These are phyloP conservation scores for Ceratosolen fusciceps DNA, from an alignment of 1,140 invertebrate species.

Conservation along the genomic window DNA sequence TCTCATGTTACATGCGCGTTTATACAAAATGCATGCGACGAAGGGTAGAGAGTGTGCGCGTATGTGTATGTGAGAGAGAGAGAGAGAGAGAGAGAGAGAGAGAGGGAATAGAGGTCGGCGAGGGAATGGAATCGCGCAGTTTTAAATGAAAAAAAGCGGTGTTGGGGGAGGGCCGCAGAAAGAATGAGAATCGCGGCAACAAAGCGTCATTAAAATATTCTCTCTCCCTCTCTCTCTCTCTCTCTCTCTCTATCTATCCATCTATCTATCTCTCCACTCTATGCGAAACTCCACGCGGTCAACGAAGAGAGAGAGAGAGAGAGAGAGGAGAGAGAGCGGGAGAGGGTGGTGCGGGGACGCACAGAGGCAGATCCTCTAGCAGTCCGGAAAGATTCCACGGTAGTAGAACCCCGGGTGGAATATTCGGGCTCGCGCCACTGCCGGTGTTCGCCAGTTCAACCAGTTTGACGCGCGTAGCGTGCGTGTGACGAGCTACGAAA, in stretches of 20 bases:
- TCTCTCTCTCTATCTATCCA: not conserved
- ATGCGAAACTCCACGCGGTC: no score
- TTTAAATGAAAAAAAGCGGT: conserved; percentile 36
- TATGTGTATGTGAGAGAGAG: no score
- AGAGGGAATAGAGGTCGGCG: conserved; percentile 47
- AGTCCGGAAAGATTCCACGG: conserved; percentile 16
- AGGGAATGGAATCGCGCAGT: conserved; percentile 50
- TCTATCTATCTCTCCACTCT: not conserved
- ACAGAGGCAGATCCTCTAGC: no score
- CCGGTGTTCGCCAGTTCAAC: conserved; percentile 22
- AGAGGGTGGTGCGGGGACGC: no score
- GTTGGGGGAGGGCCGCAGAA: conserved; percentile 55
- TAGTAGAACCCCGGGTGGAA: not conserved
- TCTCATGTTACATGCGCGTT: conserved; percentile 12
- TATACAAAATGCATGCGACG: conserved; percentile 19
- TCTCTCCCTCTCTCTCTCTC: conserved; percentile 47
- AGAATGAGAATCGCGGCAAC: conserved; percentile 53
- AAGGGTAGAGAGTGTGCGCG: no score
- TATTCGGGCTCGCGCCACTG: conserved; percentile 13
- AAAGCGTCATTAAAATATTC: conserved; percentile 70
- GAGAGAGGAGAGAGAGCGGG: no score
- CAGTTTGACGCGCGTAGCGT: conserved; percentile 44
- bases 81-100: conserved; percentile 16
- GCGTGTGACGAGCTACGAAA: conserved; percentile 34
- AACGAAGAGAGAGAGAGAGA: no score